These are phyloP conservation scores for Spilosoma lubricipeda DNA, from an alignment of 2,888 invertebrate species.

Conservation along the genomic window DNA sequence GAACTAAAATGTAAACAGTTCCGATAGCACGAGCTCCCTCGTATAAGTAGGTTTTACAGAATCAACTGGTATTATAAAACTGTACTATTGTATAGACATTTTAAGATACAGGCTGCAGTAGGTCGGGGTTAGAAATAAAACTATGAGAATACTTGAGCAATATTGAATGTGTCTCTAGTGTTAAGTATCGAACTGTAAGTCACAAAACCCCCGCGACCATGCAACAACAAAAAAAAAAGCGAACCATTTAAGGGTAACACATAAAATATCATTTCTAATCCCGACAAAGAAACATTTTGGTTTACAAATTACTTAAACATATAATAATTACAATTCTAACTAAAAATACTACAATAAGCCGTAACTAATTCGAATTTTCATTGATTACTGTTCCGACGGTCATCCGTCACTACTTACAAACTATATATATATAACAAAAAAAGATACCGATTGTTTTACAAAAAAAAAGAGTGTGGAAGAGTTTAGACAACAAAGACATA, in stretches of 20 bases:
- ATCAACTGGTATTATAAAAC: constrained; percentile 28
- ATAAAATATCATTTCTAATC: constrained; percentile 42
- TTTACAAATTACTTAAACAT: constrained; percentile 44
- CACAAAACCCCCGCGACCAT: constrained; percentile 15
- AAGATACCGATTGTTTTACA: constrained; percentile 43
- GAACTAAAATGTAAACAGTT: constrained; percentile 40
- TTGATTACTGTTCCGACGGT: constrained; percentile 32
- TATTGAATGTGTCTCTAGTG: constrained; percentile 19
- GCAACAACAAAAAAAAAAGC: constrained; percentile 11
- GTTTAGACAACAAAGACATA: constrained; percentile 64
- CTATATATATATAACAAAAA: constrained; percentile 42
- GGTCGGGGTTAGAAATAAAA: constrained; percentile 43
- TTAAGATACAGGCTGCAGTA: constrained; percentile 31
- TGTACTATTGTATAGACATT: constrained; percentile 31
- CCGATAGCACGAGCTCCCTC: constrained; percentile 30
- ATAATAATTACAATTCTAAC: constrained; percentile 50
- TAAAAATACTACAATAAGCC: constrained; percentile 45
- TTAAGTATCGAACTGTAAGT: constrained; percentile 16
- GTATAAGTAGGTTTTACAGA: constrained; percentile 26
- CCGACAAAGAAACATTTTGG: constrained; percentile 46
- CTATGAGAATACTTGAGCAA: constrained; percentile 49
- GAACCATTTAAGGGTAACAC: constrained; percentile 18
- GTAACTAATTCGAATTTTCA: constrained; percentile 38
- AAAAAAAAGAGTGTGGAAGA: constrained; percentile 33
- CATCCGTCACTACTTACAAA: constrained; percentile 36